Evolutionary conservation across 1,140 invertebrate species (phyloP).

Genomic region (Nephotettix cincticeps): DNA sequence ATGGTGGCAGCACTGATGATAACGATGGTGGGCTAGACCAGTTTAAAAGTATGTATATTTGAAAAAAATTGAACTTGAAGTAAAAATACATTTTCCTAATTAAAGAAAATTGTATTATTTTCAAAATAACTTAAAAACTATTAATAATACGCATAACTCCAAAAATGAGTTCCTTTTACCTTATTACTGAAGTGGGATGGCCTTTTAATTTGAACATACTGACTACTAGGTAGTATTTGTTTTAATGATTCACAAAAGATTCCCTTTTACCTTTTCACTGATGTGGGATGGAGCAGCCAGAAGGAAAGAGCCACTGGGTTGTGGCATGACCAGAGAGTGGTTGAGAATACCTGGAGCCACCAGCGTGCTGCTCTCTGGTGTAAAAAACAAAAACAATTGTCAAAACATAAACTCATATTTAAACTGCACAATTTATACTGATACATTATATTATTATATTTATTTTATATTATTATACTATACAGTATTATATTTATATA

Average conservation of each 20-base stretch:
- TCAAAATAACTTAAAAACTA: not conserved
- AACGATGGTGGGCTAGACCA: not conserved
- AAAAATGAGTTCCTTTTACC: not conserved
- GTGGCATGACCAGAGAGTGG: conserved; percentile 1
- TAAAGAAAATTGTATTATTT: not conserved
- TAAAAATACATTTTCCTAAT: not conserved
- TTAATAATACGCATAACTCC: not conserved
- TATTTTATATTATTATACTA: too few species aligned
- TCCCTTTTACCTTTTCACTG: conserved; percentile 6
- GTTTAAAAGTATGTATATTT: not conserved
- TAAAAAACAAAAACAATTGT: too few species aligned
- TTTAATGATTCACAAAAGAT: too few species aligned
- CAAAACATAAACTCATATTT: too few species aligned
- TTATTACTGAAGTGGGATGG: too few species aligned
- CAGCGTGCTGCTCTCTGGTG: conserved; percentile 3
- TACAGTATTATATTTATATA: too few species aligned
- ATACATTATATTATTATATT: too few species aligned
- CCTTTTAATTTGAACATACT: too few species aligned
- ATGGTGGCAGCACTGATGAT: not conserved
- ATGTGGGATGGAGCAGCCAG: not conserved
- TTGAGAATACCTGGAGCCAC: not conserved
- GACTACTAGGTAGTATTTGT: too few species aligned
- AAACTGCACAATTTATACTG: too few species aligned
- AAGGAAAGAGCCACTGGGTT: not conserved
- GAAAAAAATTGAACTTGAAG: not conserved